Evolutionary conservation across 2,888 invertebrate genomes (phyloP).

Genomic region (Oligia strigilis): DNA sequence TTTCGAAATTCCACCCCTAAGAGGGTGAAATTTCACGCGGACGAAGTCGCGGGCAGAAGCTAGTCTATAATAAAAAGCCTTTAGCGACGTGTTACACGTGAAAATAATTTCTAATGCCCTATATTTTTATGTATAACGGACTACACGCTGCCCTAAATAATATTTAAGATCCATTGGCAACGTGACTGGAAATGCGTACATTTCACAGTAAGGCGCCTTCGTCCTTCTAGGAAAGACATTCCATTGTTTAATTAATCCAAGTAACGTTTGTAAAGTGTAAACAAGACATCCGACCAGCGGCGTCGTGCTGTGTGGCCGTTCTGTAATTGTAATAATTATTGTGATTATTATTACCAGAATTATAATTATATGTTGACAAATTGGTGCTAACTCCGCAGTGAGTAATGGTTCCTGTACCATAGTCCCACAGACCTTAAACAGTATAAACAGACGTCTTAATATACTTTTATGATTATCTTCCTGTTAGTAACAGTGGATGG

Average conservation of each 20-base stretch:
- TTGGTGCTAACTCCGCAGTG: slow-evolving; percentile 57
- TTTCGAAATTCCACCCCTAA: too few species aligned
- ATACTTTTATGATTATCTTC: slow-evolving; percentile 57
- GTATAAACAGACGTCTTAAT: slow-evolving; percentile 46
- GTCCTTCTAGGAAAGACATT: slow-evolving; percentile 63
- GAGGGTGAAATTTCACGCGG: too few species aligned
- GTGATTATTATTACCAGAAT: slow-evolving; percentile 61
- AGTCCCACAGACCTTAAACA: slow-evolving; percentile 33
- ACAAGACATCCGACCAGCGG: slow-evolving; percentile 58
- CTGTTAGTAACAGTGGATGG: slow-evolving; percentile 18
- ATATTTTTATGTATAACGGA: slow-evolving; percentile 35
- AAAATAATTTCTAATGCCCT: slow-evolving; percentile 15
- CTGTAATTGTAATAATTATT: slow-evolving; percentile 54
- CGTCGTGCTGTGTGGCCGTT: slow-evolving; percentile 62
- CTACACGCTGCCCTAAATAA: slow-evolving; percentile 47
- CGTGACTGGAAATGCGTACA: slow-evolving; percentile 53
- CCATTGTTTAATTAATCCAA: slow-evolving; percentile 67
- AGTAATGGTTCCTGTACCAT: slow-evolving; percentile 57
- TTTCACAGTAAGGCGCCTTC: slow-evolving; percentile 49
- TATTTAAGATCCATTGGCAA: slow-evolving; percentile 39
- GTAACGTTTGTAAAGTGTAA: slow-evolving; percentile 49
- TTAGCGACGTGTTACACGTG: slow-evolving; percentile 16
- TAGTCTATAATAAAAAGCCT: neutral
- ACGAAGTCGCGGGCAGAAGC: too few species aligned
- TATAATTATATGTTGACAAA: slow-evolving; percentile 67